A percentile compares a stretch with the other conserved stretches of the same genome.
These are phyloP conservation scores for Protomyctophum bolini DNA, from an alignment of 2,113 vertebrate genomes.

Conservation along the genomic window DNA sequence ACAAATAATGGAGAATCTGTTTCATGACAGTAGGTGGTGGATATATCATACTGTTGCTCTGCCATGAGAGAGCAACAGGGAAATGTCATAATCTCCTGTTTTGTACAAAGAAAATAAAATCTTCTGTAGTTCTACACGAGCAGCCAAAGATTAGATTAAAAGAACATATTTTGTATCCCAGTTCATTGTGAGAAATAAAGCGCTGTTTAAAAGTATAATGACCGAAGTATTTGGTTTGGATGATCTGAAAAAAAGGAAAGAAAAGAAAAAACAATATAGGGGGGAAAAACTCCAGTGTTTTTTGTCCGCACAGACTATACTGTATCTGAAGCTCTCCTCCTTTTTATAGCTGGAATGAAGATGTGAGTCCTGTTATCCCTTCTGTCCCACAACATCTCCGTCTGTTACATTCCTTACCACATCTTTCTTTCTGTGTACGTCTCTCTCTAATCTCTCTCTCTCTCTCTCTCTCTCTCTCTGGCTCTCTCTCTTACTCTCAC, in stretches of 20 bases:
- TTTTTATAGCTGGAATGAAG: conserved; percentile 7
- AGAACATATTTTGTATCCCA: conserved; percentile 2
- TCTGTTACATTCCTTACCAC: conserved; percentile 32
- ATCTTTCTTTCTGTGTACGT: conserved; percentile 29
- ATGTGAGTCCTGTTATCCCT: conserved; percentile 14
- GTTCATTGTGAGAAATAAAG: neutral
- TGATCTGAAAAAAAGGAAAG: neutral
- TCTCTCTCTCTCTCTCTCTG: conserved; percentile 29
- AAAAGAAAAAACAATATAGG: no score
- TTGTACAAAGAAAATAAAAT: neutral
- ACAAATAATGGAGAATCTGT: conserved; percentile 20
- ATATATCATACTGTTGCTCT: conserved; percentile 23
- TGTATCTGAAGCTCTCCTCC: neutral
- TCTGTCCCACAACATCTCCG: conserved; percentile 28
- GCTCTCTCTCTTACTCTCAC: neutral
- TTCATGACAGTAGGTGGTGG: conserved; percentile 39
- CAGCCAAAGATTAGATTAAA: conserved; percentile 10
- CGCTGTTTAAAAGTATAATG: neutral
- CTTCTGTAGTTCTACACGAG: neutral
- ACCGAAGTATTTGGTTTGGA: neutral
- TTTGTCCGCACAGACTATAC: conserved; percentile 8
- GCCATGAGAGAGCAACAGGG: conserved; percentile 18
- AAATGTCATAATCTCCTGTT: conserved; percentile 20
- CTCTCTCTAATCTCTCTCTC: conserved; percentile 55
- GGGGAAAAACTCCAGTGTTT: neutral